Conservation (phyloP, 2,797 vertebrate genomes). For the Ispidina picta region DNA sequence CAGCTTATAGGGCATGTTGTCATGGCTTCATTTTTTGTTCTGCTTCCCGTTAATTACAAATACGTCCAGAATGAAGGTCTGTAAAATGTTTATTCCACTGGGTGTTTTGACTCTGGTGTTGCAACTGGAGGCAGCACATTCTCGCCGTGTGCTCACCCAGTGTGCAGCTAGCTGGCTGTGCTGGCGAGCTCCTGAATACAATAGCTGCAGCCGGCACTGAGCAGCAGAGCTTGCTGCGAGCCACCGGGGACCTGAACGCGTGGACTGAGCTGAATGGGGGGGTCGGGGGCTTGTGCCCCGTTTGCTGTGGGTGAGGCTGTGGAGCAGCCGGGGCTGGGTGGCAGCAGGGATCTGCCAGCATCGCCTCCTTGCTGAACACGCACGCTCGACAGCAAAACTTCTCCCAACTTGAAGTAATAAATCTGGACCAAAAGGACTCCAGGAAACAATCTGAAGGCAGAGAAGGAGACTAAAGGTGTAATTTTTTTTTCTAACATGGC, state of each 20-base stretch:
- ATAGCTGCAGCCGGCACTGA: accelerated
- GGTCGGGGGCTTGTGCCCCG: accelerated
- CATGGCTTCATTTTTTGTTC: background rate
- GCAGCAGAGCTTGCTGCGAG: accelerated
- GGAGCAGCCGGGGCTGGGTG: accelerated
- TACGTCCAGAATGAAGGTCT: slow-evolving; percentile 15
- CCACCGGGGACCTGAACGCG: accelerated
- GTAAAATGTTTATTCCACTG: background rate
- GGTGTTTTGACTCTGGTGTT: background rate
- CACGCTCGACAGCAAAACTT: accelerated
- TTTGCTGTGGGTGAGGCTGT: background rate
- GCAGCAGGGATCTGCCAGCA: background rate
- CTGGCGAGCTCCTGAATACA: background rate
- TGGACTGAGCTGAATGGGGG: accelerated
- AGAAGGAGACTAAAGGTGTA: background rate
- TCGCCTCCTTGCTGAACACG: accelerated
- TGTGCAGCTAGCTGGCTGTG: background rate
- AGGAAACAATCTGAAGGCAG: background rate
- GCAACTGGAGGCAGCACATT: background rate
- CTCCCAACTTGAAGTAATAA: background rate
- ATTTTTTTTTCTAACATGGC: background rate
- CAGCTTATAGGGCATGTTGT: background rate
- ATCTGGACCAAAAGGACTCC: background rate
- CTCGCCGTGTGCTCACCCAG: accelerated
- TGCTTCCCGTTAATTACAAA: background rate